Percentiles rank a stretch among this genome's conserved stretches.
phyloP scores from a whole-genome alignment of 2,888 invertebrate species.

The Trissonchulus latispiculum region DNA sequence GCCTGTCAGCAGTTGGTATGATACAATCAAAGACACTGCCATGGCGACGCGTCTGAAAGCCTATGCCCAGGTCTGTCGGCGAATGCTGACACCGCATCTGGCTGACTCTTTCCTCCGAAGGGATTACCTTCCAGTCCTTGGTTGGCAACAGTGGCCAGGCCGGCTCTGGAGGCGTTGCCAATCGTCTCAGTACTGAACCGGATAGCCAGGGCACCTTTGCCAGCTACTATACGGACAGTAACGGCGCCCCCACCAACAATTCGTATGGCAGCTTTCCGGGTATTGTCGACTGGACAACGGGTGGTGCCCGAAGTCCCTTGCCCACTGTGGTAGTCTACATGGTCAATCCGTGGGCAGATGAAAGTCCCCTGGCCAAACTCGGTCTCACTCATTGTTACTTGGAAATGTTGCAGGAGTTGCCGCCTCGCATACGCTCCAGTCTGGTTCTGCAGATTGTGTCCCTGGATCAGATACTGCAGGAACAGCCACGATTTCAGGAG shows the following conservation, averaged over 20 bases:
- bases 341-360: slow-evolving; percentile 84
- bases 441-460: slow-evolving; percentile 64
- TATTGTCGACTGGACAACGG: no score
- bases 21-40: not conserved
- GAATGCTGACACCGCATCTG: slow-evolving; percentile 10
- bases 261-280: not conserved
- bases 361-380: slow-evolving; percentile 57
- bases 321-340: slow-evolving; percentile 87
- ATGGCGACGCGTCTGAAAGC: not conserved
- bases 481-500: slow-evolving; percentile 34
- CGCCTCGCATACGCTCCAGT: slow-evolving; percentile 64
- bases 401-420: slow-evolving; percentile 61
- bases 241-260: slow-evolving; percentile 11
- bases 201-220: not conserved
- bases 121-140: not conserved
- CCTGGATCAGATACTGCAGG: slow-evolving; percentile 41
- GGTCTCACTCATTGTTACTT: slow-evolving; percentile 76
- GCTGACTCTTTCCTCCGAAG: not conserved
- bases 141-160: no score
- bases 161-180: not conserved
- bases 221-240: slow-evolving; percentile 23
- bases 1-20: not conserved
- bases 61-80: slow-evolving; percentile 17
- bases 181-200: not conserved
- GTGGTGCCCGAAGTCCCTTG: slow-evolving; percentile 49